Evolutionary conservation across 2,888 invertebrate genomes (phyloP), one percentile per base, ranked within the genome.

Genomic region (Caenorhabditis sulstoni): DNA sequence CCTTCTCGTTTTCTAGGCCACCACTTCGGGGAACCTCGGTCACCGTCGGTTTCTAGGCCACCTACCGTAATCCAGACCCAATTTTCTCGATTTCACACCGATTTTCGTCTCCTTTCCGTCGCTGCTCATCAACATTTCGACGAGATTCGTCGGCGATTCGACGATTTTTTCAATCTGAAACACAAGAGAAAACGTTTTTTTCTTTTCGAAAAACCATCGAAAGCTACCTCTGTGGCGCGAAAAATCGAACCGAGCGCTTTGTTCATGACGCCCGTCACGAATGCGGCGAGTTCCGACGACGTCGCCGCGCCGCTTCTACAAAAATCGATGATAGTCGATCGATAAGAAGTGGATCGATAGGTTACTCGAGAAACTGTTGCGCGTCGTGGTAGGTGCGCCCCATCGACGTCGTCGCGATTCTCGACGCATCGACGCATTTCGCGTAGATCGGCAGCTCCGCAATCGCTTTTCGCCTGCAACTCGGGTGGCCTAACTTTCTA

Each of bases 371-470:
- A 49, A 23, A 67, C 18, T 53, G 22, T 1, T 23, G 16, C 22
- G 70, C 9, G n/a, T 55, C 45, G 14, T 61, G 61, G 7, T 29
- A 29, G 29, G 7, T 7, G 29, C 29, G 29, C 7, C 29, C 29
- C 29, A 29, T 29, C 29, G 29, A 29, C 29, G 29, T 29, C 29
- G 29, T 3, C 29, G 29, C 3, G 9, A 67, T 20, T 12, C 5
- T 11, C 11, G 58, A 39, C 14, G 35, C 1, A 18, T 67, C 58
- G 1, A 67, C 23, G 45, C 39, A 7, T 47, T 58, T 58, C n/a
- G 47, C 12, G 58, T 67, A 67, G 7, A 67, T 67, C 29, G 67
- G 67, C 11, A 67, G 12, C 4, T 29, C 29, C 29, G 7, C n/a
- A 29, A 29, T 29, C 29, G 29, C 29, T 29, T 29, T 29, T 29